phyloP scores from a whole-genome alignment of 1,140 invertebrate species.

The Drosophila truncata region DNA sequence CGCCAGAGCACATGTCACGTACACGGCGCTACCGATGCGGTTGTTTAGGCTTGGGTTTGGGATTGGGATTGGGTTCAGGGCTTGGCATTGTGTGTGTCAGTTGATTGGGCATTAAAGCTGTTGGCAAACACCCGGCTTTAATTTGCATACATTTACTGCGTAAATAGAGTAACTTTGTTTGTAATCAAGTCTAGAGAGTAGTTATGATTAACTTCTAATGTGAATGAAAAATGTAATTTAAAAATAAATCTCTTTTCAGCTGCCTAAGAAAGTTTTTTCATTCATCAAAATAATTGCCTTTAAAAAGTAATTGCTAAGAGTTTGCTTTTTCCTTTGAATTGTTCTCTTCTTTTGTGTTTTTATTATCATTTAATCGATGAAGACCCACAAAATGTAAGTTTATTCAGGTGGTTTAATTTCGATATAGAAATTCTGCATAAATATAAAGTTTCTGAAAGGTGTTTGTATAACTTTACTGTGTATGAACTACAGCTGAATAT shows the following conservation, averaged over 20 bases:
- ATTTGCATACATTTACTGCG: conserved; percentile 26
- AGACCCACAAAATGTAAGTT: background rate
- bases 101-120: conserved; percentile 43
- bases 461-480: background rate
- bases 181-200: too few relatives aligned
- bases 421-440: background rate
- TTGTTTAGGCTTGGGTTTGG: conserved; percentile 17
- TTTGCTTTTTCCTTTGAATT: background rate
- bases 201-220: background rate
- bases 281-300: background rate
- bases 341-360: background rate
- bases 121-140: conserved; percentile 12
- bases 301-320: background rate
- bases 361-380: background rate
- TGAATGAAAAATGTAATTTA: background rate
- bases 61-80: background rate
- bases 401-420: background rate
- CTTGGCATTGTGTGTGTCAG: background rate
- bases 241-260: background rate
- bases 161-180: background rate
- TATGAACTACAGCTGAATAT: background rate
- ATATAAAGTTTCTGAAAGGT: background rate
- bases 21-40: conserved; percentile 33
- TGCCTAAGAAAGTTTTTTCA: background rate
- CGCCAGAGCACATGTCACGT: conserved; percentile 53